Conservation (phyloP, 2,113 vertebrate genomes). For the Nicator chloris region DNA sequence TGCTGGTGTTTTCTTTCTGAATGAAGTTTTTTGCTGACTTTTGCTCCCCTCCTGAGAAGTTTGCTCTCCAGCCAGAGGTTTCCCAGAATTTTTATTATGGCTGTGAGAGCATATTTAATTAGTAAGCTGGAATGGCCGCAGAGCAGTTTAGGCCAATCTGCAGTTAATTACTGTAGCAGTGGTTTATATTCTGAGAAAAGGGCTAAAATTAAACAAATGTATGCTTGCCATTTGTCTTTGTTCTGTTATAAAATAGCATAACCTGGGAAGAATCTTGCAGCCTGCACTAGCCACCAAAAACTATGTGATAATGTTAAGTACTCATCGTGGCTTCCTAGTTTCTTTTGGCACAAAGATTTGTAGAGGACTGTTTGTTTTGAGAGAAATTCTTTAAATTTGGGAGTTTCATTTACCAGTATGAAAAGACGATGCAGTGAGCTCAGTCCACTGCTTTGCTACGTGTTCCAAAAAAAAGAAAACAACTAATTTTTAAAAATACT, state of each 20-base stretch:
- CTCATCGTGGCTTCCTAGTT: neutral
- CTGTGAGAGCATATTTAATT: constrained; percentile 64
- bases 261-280: constrained; percentile 1
- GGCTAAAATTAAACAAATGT: constrained; percentile 41
- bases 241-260: neutral
- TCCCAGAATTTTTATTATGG: constrained; percentile 61
- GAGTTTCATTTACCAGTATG: neutral
- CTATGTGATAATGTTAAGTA: neutral
- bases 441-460: neutral
- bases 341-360: neutral
- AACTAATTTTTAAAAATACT: fast-evolving
- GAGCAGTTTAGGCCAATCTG: constrained; percentile 30
- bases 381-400: neutral
- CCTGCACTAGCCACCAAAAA: neutral
- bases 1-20: constrained; percentile 39
- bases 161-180: constrained; percentile 50
- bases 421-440: neutral
- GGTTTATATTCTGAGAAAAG: constrained; percentile 60
- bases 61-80: constrained; percentile 48
- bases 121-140: constrained; percentile 32
- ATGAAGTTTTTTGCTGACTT: constrained; percentile 45
- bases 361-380: neutral
- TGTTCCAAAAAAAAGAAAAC: neutral
- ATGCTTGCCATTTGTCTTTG: constrained; percentile 23
- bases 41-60: neutral